Evolutionary conservation across 2,113 vertebrate species (phyloP), one percentile per base, ranked within the genome.

Genomic region (Sminthopsis crassicaudata): DNA sequence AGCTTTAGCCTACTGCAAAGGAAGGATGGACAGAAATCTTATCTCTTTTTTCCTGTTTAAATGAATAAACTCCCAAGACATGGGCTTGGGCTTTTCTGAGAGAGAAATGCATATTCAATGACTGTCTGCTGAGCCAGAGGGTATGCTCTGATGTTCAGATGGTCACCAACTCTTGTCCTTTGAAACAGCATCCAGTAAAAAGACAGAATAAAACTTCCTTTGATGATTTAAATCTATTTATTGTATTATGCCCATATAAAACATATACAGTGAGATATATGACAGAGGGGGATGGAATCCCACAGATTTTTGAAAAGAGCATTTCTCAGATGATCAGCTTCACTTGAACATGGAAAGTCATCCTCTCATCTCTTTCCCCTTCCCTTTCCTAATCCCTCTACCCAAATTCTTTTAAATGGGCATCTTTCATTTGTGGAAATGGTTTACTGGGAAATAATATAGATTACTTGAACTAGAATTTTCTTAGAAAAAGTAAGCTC

Each of bases 401-500:
- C 0, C 52, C 57, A 93, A 53, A 95, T 60, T 97, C 57, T 42
- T 96, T 91, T 46, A 89, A 96, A 97, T 94, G 91, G 94, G 42
- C 90, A 50, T 96, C 67, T 91, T 97, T 97, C 91, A 93, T 96
- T 94, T 96, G 11, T 96, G 92, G 94, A 92, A 92, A 89, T 93
- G 89, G 51, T 95, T 97, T 97, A 96, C 92, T 95, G 7, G 46
- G 84, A 91, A 95, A 53, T 89, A 94, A 67, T 96, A 93, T 92
- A 96, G 95, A 95, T 93, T 92, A 53, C 46, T 95, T 96, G 91
- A 53, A 97, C 96, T 51, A 97, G 93, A 95, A 91, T 14, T 96
- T 97, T 95, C 52, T 89, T 92, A 95, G 88, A 95, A 94, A 97
- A 97, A 93, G 46, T 27, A 46, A 98, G 88, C 94, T 96, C 57